A percentile compares a stretch with the other conserved stretches of the same genome.
Evolutionary conservation across 2,797 vertebrate genomes (phyloP).

Genomic region (Octomys mimax): DNA sequence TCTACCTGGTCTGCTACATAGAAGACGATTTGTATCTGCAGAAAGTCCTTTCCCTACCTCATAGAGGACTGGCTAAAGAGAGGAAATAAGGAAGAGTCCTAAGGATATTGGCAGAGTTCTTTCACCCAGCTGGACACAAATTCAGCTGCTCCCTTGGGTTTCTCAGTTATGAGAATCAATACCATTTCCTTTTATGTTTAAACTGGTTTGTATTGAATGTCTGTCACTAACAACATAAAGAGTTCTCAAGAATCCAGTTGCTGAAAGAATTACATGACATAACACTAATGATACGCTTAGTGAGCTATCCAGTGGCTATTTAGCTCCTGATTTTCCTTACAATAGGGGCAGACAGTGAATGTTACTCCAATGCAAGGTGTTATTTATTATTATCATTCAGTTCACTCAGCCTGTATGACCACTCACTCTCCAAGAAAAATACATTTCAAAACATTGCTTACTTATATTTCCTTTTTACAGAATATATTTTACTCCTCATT

Average conservation of each 20-base stretch:
- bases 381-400: background rate
- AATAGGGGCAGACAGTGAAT: background rate
- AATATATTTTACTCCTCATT: background rate
- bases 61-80: background rate
- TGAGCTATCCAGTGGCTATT: background rate
- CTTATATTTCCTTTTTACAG: background rate
- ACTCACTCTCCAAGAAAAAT: slow-evolving; percentile 15
- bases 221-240: background rate
- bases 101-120: background rate
- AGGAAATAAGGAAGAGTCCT: background rate
- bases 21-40: background rate
- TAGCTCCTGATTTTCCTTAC: background rate
- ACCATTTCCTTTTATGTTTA: slow-evolving; percentile 5
- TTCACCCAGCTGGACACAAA: background rate
- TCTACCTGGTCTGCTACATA: background rate
- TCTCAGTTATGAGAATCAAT: background rate
- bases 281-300: background rate
- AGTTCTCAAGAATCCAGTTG: background rate
- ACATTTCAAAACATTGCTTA: slow-evolving; percentile 37
- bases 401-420: background rate
- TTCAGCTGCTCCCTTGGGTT: background rate
- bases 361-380: background rate
- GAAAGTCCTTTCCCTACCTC: background rate
- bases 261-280: slow-evolving; percentile 14
- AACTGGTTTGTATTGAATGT: background rate